phyloP scores from a whole-genome alignment of 2,113 vertebrate species.

The Atractosteus spatula region DNA sequence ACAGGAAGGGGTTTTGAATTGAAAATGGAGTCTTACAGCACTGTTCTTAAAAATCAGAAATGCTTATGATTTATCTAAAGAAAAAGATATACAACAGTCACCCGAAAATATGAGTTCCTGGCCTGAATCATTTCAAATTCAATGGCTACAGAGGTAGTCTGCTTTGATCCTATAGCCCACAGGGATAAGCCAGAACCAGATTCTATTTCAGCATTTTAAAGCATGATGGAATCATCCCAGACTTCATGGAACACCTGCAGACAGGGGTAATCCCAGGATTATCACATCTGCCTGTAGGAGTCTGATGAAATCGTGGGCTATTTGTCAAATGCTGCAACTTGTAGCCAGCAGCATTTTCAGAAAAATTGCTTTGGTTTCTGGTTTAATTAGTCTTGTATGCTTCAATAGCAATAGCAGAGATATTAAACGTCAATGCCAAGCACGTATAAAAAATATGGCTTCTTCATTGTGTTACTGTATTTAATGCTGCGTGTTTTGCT shows the following conservation, averaged over 20 bases:
- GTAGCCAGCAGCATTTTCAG: not conserved
- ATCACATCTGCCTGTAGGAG: not conserved
- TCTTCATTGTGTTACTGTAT: too few species aligned
- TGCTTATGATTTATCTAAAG: too few species aligned
- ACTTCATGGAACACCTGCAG: not conserved
- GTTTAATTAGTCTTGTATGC: too few species aligned
- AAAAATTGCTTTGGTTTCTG: not conserved
- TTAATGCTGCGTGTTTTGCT: too few species aligned
- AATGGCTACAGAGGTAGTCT: not conserved
- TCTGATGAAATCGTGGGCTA: not conserved
- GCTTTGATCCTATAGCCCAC: not conserved
- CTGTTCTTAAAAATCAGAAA: too few species aligned
- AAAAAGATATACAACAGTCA: too few species aligned
- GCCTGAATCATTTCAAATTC: not conserved
- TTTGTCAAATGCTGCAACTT: not conserved
- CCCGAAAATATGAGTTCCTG: not conserved
- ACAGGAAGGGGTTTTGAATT: too few species aligned
- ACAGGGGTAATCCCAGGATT: not conserved
- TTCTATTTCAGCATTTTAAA: conserved; percentile 2
- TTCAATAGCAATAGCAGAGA: too few species aligned
- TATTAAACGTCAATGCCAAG: too few species aligned
- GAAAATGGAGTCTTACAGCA: too few species aligned
- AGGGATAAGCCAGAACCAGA: conserved; percentile 7
- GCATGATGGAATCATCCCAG: too few species aligned
- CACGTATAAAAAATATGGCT: too few species aligned